Evolutionary conservation across 2,113 vertebrate species (phyloP).

Genomic region (Prinia subflava): DNA sequence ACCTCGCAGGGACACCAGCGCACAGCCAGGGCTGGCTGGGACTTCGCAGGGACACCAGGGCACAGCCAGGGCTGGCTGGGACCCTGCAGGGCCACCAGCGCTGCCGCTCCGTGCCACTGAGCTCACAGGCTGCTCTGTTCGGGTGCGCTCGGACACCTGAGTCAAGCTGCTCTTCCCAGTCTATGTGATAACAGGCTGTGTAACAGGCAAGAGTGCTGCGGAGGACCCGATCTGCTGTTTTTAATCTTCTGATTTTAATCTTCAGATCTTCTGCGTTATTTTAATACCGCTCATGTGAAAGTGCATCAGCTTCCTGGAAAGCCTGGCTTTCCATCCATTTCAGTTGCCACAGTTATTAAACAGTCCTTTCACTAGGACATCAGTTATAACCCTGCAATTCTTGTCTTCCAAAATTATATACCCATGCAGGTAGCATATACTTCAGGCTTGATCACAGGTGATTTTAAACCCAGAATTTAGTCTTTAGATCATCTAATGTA

Average conservation of each 20-base stretch:
- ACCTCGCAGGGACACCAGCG: too few relatives aligned
- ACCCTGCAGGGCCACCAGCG: not conserved
- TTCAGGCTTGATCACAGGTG: not conserved
- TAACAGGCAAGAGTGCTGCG: not conserved
- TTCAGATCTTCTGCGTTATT: too few relatives aligned
- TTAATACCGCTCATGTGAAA: not conserved
- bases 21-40: too few relatives aligned
- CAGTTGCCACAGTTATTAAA: not conserved
- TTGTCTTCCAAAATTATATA: not conserved
- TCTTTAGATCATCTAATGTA: not conserved
- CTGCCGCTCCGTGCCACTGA: fast-evolving
- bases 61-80: too few relatives aligned
- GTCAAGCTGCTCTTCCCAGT: not conserved
- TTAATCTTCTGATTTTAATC: too few relatives aligned
- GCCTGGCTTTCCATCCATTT: not conserved
- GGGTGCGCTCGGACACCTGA: not conserved
- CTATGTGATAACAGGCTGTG: fast-evolving
- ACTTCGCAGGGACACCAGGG: too few relatives aligned
- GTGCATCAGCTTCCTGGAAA: not conserved
- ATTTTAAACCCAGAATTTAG: not conserved
- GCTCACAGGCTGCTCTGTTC: fast-evolving
- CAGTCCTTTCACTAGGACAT: not conserved
- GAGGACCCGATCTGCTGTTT: fast-evolving
- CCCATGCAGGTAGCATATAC: not conserved
- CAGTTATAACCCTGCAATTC: not conserved